Percentiles rank a stretch among this genome's conserved stretches.
Conservation (phyloP, 1,140 invertebrate species). For the Rhopalosiphum maidis region DNA sequence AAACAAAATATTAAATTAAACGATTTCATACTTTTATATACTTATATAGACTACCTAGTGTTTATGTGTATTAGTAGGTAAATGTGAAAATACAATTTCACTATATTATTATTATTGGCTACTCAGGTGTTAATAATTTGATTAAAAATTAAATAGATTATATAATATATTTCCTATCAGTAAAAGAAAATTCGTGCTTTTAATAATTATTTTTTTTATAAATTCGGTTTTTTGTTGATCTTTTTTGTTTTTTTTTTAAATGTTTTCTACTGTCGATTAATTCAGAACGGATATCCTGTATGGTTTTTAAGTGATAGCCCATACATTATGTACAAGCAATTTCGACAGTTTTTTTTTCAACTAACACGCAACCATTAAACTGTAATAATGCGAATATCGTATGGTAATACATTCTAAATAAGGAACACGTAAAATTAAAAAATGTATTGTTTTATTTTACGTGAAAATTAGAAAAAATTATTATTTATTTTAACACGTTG, state of each 20-base stretch:
- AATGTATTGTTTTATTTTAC: neutral
- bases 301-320: neutral
- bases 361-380: neutral
- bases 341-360: neutral
- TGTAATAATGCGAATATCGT: neutral
- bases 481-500: neutral
- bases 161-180: neutral
- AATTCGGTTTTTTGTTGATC: neutral
- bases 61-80: too few species aligned
- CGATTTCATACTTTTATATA: too few species aligned
- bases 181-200: neutral
- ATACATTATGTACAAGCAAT: neutral
- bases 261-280: neutral
- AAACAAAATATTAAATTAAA: too few species aligned
- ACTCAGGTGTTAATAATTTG: neutral
- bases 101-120: too few species aligned
- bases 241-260: neutral
- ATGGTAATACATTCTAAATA: neutral
- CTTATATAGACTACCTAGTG: too few species aligned
- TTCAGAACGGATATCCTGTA: neutral
- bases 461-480: neutral
- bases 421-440: neutral
- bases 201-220: constrained; percentile 2
- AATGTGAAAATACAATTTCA: too few species aligned
- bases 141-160: neutral